Conservation (phyloP, 2,888 invertebrate genomes). For the Amitus sp. region DNA sequence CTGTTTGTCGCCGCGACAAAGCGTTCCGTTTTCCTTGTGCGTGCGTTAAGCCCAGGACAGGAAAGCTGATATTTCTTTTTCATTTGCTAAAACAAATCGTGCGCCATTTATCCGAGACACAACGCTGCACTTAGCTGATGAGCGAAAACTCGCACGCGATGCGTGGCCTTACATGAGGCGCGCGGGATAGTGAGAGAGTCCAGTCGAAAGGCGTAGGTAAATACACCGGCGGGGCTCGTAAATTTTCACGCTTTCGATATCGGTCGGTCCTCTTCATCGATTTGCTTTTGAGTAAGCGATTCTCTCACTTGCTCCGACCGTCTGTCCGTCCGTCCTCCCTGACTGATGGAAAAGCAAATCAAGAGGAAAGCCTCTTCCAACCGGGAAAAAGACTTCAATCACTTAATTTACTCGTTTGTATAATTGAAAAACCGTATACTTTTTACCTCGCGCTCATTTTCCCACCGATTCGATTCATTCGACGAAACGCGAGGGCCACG, state of each 20-base stretch:
- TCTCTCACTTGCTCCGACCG: no score
- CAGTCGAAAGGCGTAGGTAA: slow-evolving; percentile 27
- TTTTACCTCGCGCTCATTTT: no score
- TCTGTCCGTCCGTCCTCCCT: slow-evolving; percentile 22
- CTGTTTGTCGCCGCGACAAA: slow-evolving; percentile 12
- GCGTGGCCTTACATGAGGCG: slow-evolving; percentile 41
- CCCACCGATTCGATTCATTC: no score
- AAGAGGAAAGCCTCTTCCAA: slow-evolving; percentile 16
- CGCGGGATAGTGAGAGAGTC: no score
- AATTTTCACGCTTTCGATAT: slow-evolving; percentile 42
- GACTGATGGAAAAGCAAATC: slow-evolving; percentile 17
- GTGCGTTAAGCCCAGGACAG: slow-evolving; percentile 24
- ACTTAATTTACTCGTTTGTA: slow-evolving; percentile 20
- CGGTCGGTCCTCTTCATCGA: slow-evolving; percentile 34
- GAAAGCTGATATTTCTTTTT: slow-evolving; percentile 53
- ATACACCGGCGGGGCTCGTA: slow-evolving; percentile 42
- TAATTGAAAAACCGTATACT: slow-evolving; percentile 11
- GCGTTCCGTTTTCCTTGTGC: slow-evolving; percentile 28
- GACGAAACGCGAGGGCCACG: no score
- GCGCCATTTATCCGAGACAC: slow-evolving; percentile 51
- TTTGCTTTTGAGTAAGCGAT: slow-evolving; percentile 33
- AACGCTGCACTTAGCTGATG: slow-evolving; percentile 63
- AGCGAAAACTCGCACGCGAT: slow-evolving; percentile 50
- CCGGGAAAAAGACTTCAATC: slow-evolving; percentile 26
- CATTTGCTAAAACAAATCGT: slow-evolving; percentile 62